Percentiles rank a stretch among this genome's conserved stretches.
Evolutionary conservation across 2,113 vertebrate species (phyloP).

Genomic region (Phodopus roborovskii): DNA sequence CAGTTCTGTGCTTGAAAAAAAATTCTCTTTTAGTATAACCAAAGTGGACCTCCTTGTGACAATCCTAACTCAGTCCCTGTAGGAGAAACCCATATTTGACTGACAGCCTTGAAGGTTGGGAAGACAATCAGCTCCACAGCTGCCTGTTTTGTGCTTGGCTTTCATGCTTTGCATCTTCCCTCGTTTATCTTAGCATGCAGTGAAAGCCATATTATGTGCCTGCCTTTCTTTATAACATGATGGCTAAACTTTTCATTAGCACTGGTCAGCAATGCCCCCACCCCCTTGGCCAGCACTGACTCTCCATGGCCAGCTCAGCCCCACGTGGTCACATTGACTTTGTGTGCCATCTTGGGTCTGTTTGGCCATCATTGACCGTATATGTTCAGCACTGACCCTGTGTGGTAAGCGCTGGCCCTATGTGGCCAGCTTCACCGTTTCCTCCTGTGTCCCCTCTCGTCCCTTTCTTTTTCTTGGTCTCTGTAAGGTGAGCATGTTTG

Average conservation of each 20-base stretch:
- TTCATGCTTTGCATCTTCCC: background rate
- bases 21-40: background rate
- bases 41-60: background rate
- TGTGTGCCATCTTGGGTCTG: background rate
- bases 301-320: background rate
- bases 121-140: background rate
- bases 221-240: background rate
- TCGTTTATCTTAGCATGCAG: background rate
- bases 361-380: background rate
- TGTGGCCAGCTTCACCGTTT: background rate
- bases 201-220: background rate
- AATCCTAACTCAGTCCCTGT: background rate
- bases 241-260: background rate
- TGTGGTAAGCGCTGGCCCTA: background rate
- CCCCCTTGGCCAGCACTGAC: background rate
- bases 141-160: background rate
- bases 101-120: background rate
- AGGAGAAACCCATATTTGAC: accelerated
- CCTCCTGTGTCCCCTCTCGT: background rate
- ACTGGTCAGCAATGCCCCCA: too few relatives aligned
- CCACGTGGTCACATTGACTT: background rate
- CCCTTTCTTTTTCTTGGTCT: background rate
- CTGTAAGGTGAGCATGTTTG: background rate
- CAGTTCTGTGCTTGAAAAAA: background rate
- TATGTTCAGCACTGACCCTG: background rate